A percentile compares a stretch with the other conserved stretches of the same genome.
phyloP scores from a whole-genome alignment of 1,140 invertebrate species.

The Drosophila mayri region DNA sequence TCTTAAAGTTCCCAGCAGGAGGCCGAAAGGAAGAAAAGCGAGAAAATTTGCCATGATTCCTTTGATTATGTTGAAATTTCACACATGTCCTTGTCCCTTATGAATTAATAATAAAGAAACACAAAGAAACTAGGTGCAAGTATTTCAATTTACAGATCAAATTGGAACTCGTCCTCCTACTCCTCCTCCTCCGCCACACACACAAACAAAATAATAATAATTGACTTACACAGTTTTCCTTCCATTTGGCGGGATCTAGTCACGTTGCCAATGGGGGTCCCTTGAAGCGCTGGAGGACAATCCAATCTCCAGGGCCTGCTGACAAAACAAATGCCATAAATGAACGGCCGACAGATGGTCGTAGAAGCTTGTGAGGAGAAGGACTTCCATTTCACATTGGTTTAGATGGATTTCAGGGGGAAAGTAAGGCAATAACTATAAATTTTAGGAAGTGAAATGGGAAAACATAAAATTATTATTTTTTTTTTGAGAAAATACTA shows the following conservation, averaged over 20 bases:
- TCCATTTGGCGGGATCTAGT: conserved; percentile 42
- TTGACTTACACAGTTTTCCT: conserved; percentile 68
- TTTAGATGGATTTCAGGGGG: conserved; percentile 8
- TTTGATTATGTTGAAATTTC: neutral
- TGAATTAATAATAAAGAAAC: conserved; percentile 4
- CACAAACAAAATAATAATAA: conserved; percentile 66
- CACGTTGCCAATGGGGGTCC: conserved; percentile 61
- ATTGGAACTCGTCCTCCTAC: conserved; percentile 9
- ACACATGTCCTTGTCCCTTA: neutral
- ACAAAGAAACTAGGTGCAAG: neutral
- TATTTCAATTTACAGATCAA: conserved; percentile 51
- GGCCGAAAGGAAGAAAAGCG: neutral
- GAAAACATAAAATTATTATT: neutral
- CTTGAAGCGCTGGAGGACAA: conserved; percentile 32
- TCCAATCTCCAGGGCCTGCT: conserved; percentile 73
- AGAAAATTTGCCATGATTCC: neutral
- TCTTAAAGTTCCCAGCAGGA: neutral
- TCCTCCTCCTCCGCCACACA: neutral
- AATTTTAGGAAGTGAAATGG: neutral
- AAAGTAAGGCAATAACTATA: neutral
- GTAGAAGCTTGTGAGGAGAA: conserved; percentile 51
- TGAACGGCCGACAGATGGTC: conserved; percentile 65
- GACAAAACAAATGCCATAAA: conserved; percentile 81
- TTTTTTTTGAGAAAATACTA: neutral
- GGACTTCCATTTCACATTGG: conserved; percentile 19